Evolutionary conservation across 2,797 vertebrate species (phyloP), one percentile per base, ranked within the genome.

Genomic region (Salmo trutta): DNA sequence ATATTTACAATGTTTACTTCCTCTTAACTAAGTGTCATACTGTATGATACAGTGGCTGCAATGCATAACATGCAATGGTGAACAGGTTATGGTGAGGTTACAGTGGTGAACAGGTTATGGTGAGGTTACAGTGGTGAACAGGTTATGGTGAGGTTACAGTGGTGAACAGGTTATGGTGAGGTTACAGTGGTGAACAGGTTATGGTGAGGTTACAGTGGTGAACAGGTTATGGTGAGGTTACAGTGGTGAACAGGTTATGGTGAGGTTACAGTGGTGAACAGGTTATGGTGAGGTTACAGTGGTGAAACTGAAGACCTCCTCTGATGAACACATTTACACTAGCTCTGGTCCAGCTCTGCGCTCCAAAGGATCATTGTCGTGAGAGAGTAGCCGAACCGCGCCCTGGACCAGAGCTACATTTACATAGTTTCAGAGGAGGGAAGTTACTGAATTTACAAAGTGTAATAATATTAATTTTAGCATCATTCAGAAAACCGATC

Each of bases 1-100:
- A 74, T 53, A 77, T 36, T 36, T 36, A 36, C 36, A 36, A 36
- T 75, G 81, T 82, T 78, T 82, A 83, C 84, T 66, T 74, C 8
- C 62, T 74, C 8, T 10, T 47, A 77, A 83, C 64, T 62, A 83
- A 70, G 21, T 53, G 4, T 12, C 71, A 77, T 78, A 54, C 77
- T 62, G 79, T 82, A 73, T 64, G 21, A 64, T 17, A 64, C 81
- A 81, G 77, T 81, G 83, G 86, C 89, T 88, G 83, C 83, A 88
- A 81, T 90, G 87, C 86, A 89, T 86, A 87, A 82, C 83, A 79
- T 83, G 84, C 82, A 88, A 85, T 71, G 64, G 84, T 74, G 77
- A 78, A 33, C 5, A 33, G 62, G 21, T 7, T 29, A 29, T 29
- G 27, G 27, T 29, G 27, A 29, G 27, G 27, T 29, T 29, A 29